A percentile compares a stretch with the other conserved stretches of the same genome.
These are phyloP conservation scores for Thecophora atra DNA, from an alignment of 2,888 invertebrate species.

Conservation along the genomic window DNA sequence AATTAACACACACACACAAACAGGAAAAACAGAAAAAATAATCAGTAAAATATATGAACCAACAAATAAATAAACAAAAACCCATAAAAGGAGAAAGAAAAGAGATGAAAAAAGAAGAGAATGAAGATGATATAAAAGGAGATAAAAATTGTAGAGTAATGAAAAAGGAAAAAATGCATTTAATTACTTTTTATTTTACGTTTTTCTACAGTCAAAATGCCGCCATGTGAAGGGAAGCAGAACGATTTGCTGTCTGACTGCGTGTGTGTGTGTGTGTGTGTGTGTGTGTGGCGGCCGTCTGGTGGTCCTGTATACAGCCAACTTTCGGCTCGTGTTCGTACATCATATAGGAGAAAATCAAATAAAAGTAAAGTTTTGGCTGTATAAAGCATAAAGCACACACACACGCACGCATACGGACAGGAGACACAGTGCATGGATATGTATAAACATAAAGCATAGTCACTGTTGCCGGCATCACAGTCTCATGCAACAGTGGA, in stretches of 20 bases:
- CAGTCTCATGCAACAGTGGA: background rate
- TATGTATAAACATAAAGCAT: background rate
- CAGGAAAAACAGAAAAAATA: background rate
- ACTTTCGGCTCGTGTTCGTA: conserved; percentile 16
- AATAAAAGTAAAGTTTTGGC: background rate
- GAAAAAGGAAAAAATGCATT: conserved; percentile 26
- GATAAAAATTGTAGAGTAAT: background rate
- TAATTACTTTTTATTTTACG: conserved; percentile 29
- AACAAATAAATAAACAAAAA: background rate
- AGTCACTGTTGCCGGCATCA: background rate
- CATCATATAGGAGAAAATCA: background rate
- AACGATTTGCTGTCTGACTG: conserved; percentile 25
- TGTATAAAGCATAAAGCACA: background rate
- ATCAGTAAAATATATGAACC: background rate
- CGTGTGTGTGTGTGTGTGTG: conserved; percentile 30
- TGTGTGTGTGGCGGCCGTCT: background rate
- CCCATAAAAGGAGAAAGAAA: background rate
- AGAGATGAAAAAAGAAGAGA: background rate
- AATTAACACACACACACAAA: background rate
- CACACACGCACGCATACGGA: background rate
- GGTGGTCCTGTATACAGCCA: background rate
- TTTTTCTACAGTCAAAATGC: conserved; percentile 29
- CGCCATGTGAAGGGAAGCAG: conserved; percentile 17
- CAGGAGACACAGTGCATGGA: background rate
- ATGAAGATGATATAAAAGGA: background rate